Evolutionary conservation across 2,888 invertebrate species (phyloP), one percentile per base, ranked within the genome.

Genomic region (Lacanobia wlatinum): DNA sequence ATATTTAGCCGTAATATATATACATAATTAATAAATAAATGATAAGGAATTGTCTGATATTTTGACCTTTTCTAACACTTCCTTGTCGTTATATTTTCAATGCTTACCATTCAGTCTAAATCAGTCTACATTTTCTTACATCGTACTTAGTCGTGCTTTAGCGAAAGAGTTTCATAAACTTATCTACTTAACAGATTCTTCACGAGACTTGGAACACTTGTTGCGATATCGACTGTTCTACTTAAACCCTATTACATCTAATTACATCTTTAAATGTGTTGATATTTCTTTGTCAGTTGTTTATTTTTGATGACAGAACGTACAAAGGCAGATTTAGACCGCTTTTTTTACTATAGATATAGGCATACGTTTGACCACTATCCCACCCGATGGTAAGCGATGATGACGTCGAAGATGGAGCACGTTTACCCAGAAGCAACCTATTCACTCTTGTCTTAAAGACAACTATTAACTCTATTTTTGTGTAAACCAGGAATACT

Each of bases 131-230:
- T 60, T 63, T 43, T 28, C 52, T 70, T 65, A 73, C 66, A 80
- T 23, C 28, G 63, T 64, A 58, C 74, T 74, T 70, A 77, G 21
- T 46, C 62, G 63, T 52, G 2, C 43, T n/a, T 55, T 71, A 69
- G 59, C 53, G 10, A 73, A 60, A 73, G 70, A 66, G 58, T 75
- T 74, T 56, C 34, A 43, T 59, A 65, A 65, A 76, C 59, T 80
- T 75, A 58, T 77, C 62, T 76, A 62, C 70, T 62, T 69, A 59
- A 46, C 60, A 64, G 56, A 55, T 21, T 46, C 63, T 80, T 70
- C 10, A 71, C 52, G 55, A 60, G 34, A 64, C 71, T 64, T 58
- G 48, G 34, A 52, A 43, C 53, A 76, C 73, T 81, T 81, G 78
- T 83, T 79, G 71, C 69, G 40, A 64, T 56, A 66, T 73, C 62